Percentiles rank a stretch among this genome's conserved stretches.
Evolutionary conservation across 1,140 invertebrate species (phyloP).

Genomic region (Andrena cerasifolii): DNA sequence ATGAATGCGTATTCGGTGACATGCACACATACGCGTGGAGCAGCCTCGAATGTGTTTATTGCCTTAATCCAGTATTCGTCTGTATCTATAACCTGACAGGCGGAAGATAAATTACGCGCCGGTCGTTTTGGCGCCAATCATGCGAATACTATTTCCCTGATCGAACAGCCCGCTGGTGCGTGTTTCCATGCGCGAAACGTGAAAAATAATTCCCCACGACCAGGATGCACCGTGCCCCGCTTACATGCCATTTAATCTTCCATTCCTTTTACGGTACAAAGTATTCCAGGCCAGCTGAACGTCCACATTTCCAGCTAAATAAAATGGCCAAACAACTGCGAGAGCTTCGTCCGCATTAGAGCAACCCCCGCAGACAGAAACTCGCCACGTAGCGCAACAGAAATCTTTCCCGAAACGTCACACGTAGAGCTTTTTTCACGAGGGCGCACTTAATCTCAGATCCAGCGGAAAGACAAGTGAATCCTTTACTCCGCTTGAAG

Average conservation of each 20-base stretch:
- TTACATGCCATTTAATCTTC: neutral
- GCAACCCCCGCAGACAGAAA: neutral
- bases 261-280: neutral
- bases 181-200: neutral
- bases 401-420: neutral
- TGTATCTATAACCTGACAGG: slow-evolving; percentile 48
- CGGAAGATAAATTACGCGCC: slow-evolving; percentile 38
- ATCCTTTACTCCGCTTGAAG: neutral
- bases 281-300: neutral
- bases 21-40: neutral
- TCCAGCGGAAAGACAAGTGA: neutral
- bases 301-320: neutral
- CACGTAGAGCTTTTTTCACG: neutral
- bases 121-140: slow-evolving; percentile 33
- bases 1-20: slow-evolving; percentile 30
- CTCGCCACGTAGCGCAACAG: neutral
- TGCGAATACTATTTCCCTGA: slow-evolving; percentile 26
- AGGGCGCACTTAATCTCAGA: slow-evolving; percentile 18
- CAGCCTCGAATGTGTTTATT: slow-evolving; percentile 40
- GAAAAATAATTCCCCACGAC: slow-evolving; percentile 30
- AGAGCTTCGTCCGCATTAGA: neutral
- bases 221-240: neutral
- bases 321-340: neutral
- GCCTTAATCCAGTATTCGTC: slow-evolving; percentile 46
- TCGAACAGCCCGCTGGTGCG: neutral